Base-by-base conservation (phyloP, 2,113 vertebrate genomes). In the Megaleporinus macrocephalus region DNA sequence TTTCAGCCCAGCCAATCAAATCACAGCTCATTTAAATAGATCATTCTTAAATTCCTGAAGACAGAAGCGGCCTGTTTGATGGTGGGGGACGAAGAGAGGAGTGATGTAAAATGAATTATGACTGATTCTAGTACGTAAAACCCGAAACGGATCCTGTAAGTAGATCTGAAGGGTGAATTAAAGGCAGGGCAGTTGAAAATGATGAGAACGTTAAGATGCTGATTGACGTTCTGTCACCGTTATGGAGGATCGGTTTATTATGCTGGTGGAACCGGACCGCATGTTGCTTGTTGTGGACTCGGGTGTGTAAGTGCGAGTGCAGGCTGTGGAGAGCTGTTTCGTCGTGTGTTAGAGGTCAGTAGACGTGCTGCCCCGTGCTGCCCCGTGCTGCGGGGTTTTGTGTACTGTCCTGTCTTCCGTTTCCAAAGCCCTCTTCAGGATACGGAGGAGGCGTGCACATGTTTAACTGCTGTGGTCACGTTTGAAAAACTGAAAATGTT, bases 401-500 rank as follows among this genome's bases (percentile, higher is more conserved):
- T 85, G 41, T 80, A 80, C 71, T 51, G 14, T 18, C 24, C 29
- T 51, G 65, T 76, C 73, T 86, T 85, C 84, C 57, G 73, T 27
- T 80, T 71, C 14, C 70, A 82, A 72, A 70, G 68, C 49, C 74
- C 73, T 73, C 62, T 73, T 82, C 74, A 84, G 62, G 75, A 73
- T 30, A 62, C 55, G 75, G 76, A 78, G 84, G 84, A 79, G 86
- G 80, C 63, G 72, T 72, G 76, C 84, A 84, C 77, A 83, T 87
- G 84, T 87, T 83, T 71, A 73, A 63, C 69, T 84, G 82, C 83
- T 87, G 82, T 76, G 82, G 85, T 78, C 22, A 62, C 14, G 53
- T 80, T 76, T 73, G 61, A 84, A 73, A 83, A 29, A 73, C 53
- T 61, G 70, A 79, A 79, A 71, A 80, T 61, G 68, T 65, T 80